These are phyloP conservation scores for Calliphora vicina DNA, from an alignment of 1,140 invertebrate species.

Conservation along the genomic window DNA sequence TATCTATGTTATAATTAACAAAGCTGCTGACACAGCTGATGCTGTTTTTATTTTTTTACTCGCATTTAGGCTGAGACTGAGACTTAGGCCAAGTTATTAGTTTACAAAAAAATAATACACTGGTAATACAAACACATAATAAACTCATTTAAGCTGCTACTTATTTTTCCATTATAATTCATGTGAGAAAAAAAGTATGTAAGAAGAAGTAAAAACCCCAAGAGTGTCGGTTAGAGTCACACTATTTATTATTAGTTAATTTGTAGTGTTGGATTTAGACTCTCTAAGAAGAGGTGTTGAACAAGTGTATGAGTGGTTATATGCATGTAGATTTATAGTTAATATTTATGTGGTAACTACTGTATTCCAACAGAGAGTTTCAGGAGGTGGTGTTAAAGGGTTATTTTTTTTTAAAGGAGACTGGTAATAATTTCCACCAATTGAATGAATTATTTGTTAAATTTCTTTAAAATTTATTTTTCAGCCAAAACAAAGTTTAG, in stretches of 20 bases:
- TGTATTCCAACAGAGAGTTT: not conserved
- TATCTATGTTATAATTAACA: not conserved
- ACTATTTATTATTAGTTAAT: not conserved
- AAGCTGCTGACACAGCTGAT: not conserved
- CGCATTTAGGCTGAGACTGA: not conserved
- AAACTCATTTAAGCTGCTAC: slow-evolving; percentile 1
- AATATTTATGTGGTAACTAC: not conserved
- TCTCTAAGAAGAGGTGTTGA: not conserved
- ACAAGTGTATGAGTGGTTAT: not conserved
- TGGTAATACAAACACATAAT: not conserved
- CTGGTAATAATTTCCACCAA: too few relatives aligned
- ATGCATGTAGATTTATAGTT: not conserved
- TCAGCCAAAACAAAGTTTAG: too few relatives aligned
- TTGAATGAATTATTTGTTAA: too few relatives aligned
- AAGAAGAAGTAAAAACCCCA: not conserved
- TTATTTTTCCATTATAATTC: slow-evolving; percentile 6
- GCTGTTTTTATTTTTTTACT: not conserved
- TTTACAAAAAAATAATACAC: not conserved
- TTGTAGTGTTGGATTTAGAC: not conserved
- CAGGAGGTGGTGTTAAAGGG: too few relatives aligned
- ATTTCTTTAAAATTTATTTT: too few relatives aligned
- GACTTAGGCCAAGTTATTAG: not conserved
- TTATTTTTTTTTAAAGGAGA: too few relatives aligned
- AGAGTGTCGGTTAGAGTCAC: not conserved
- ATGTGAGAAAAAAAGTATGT: not conserved